Base-by-base conservation (phyloP, 1,140 invertebrate species). In the Drosophila tsacasi region DNA sequence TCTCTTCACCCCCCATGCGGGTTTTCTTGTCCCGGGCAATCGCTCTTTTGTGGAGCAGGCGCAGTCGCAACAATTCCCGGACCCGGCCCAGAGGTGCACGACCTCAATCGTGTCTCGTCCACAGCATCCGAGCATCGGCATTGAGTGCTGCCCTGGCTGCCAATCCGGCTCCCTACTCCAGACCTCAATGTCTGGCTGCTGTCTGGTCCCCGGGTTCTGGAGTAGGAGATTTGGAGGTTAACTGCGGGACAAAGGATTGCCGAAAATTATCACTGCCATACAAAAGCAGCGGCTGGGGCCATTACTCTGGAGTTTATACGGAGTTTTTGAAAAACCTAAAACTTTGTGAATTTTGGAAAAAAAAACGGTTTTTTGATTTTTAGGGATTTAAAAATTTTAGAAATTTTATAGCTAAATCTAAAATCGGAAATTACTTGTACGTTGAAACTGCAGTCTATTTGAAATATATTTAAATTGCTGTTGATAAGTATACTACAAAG, bases 61-160 rank as follows among this genome's bases (percentile, higher is more conserved):
- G 84, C 84, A 89, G 77, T 37, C 66, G 69, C 66, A 30, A 42
- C 40, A 37, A 65, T 65, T 65, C 77, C 62, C 66, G 75, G 55
- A 78, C 69, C 69, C 39, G 63, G 61, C 79, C 65, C 58, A 80
- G 78, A 89, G 85, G 85, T 89, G 64, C 85, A 89, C 85, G 85
- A 89, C 85, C 85, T 89, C 85, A 89, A 90, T 89, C 85, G 85
- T 84, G 78, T 39, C 81, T 37, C 42, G 62, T 61, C 69, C 59
- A 27, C 75, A 69, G 58, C 81, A 76, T 50, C 52, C 64, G 46
- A 83, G 35, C 79, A 69, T 61, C 61, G 57, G 62, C 57, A 59
- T 49, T 42, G 32, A 50, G 63, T 54, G 59, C 42, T 21, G 44
- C 47, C 50, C 61, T 44, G 74, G 32, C 60, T 73, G 49, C 54